Evolutionary conservation across 35 echinoderm and acorn worm species (phyloP), one percentile per base, ranked within the genome.

Genomic region (Diadema setosum): DNA sequence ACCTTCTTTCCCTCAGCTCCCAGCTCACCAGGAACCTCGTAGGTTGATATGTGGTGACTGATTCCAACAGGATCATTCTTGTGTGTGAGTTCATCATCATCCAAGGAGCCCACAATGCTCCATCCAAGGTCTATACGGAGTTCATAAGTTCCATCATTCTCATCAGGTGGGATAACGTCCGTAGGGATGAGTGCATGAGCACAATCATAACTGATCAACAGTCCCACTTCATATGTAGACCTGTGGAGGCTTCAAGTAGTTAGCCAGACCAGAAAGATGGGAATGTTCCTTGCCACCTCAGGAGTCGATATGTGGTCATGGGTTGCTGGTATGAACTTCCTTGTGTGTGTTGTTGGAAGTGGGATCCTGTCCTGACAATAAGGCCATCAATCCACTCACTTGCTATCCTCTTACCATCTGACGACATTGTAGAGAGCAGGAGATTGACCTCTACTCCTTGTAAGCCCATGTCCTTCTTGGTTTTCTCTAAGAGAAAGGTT

Each of bases 191-290:
- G 48, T 43, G 91, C 84, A 57, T 26, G 30, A 42, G 91, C 42
- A 55, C 91, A 93, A 45, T 93, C 81, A 45, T 93, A 93, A 16
- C 91, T 85, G 17, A 93, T 93, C 14, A 93, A 55, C 16, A 93
- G 37, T 23, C 91, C 91, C 18, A 93, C 80, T 83, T 93, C 80
- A 87, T 85, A 93, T n/a, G n/a, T n/a, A n/a, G 75, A 83, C 75
- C 48, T 81, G 50, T 16, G 83, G 56, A 0, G 83, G 84, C 0
- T 41, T 12, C 32, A 92, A 46, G 21, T 80, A 36, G 64, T 84
- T 23, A 32, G 91, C 84, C 32, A 93, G 83, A 1, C 45, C 58
- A 5, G 80, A 48, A 30, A 93, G 69, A 59, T 93, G 91, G 91
- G 56, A 81, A 81, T 84, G 43, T 86, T 74, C 23, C 9, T 50